Evolutionary conservation across 1,140 invertebrate genomes (phyloP).

Genomic region (Nasonia giraulti): DNA sequence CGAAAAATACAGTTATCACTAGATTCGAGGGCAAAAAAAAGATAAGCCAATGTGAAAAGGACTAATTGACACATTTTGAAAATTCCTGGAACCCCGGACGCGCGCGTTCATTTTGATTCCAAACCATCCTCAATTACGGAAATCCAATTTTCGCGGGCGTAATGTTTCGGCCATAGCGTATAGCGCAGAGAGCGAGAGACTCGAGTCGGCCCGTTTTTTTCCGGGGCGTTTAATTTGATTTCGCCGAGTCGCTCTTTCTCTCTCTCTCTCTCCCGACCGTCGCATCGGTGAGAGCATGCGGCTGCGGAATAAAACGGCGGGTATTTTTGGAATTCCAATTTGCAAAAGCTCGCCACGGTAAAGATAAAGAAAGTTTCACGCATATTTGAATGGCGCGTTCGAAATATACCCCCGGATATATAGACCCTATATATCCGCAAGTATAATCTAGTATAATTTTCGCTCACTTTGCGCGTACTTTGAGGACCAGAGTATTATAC

Average conservation of each 20-base stretch:
- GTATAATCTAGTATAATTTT: too few relatives aligned
- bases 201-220: constrained; percentile 6
- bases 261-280: neutral
- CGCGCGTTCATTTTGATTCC: neutral
- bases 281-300: neutral
- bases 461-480: too few relatives aligned
- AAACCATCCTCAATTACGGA: neutral
- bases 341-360: constrained; percentile 4
- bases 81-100: neutral
- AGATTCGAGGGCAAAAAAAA: neutral
- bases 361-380: constrained; percentile 32
- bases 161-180: neutral
- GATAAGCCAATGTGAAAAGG: neutral
- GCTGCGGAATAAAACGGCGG: neutral
- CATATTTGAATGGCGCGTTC: constrained; percentile 17
- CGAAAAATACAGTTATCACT: neutral
- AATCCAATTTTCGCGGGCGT: constrained; percentile 27
- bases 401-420: constrained; percentile 12
- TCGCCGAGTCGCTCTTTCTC: neutral
- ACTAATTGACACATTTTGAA: neutral
- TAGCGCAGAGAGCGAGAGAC: neutral
- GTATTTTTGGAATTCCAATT: constrained; percentile 41
- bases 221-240: constrained; percentile 32
- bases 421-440: too few relatives aligned
- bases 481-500: neutral